phyloP scores from a whole-genome alignment of 2,113 vertebrate genomes.

The Erythrocebus patas region DNA sequence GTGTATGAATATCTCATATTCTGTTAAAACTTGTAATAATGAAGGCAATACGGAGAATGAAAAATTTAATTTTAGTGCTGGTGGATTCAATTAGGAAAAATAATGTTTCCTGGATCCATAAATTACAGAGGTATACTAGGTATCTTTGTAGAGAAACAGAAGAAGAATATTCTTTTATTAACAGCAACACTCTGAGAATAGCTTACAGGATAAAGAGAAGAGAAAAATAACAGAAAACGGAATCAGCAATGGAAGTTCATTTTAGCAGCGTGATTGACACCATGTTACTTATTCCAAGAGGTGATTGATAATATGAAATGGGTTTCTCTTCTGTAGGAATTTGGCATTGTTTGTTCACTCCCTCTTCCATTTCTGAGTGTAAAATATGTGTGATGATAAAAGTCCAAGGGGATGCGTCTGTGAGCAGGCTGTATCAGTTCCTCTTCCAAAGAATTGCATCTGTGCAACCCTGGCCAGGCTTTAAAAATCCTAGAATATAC shows the following conservation, averaged over 20 bases:
- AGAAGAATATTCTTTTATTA: neutral
- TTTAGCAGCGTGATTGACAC: neutral
- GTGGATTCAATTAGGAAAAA: neutral
- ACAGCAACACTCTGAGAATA: neutral
- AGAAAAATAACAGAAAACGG: neutral
- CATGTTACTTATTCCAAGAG: neutral
- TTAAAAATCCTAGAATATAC: neutral
- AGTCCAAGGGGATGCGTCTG: neutral
- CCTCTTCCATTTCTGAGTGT: neutral
- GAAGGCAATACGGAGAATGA: neutral
- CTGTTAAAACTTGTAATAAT: constrained; percentile 5
- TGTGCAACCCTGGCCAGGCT: neutral
- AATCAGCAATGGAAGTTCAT: neutral
- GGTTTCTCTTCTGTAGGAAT: neutral
- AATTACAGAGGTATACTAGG: neutral
- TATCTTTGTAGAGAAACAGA: constrained; percentile 4
- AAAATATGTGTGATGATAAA: neutral
- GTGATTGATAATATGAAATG: neutral
- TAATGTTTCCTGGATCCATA: neutral
- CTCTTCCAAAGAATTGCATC: neutral
- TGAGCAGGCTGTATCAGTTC: neutral
- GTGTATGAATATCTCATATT: neutral
- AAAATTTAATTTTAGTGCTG: constrained; percentile 31
- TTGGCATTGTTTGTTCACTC: neutral
- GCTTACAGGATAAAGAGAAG: neutral